Percentiles rank a stretch among this genome's conserved stretches.
Evolutionary conservation across 2,797 vertebrate species (phyloP).

Genomic region (Syndactyla subalaris): DNA sequence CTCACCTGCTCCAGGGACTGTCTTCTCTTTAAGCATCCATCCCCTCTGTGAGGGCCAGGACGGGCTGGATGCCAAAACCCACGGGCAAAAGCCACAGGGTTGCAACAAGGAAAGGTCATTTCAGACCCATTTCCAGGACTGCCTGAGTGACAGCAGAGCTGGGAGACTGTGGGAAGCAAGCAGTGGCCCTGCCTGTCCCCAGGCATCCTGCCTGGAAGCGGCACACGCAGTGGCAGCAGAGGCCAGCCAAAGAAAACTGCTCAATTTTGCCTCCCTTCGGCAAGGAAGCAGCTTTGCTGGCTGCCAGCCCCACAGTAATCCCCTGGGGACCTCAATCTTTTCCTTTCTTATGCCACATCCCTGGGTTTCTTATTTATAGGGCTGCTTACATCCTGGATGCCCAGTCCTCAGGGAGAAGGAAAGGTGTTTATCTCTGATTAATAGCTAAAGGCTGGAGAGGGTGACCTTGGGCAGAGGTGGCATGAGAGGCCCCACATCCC

Average conservation of each 20-base stretch:
- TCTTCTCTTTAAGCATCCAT: neutral
- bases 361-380: neutral
- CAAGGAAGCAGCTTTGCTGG: neutral
- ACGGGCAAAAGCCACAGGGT: neutral
- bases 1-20: accelerated
- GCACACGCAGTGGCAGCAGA: neutral
- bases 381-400: neutral
- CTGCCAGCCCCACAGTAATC: neutral
- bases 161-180: neutral
- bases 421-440: neutral
- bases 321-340: neutral
- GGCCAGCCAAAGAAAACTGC: conserved; percentile 35
- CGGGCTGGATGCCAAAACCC: neutral
- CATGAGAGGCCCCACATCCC: accelerated
- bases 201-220: neutral
- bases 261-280: conserved; percentile 10
- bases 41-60: neutral
- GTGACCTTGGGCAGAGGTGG: neutral
- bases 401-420: neutral
- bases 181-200: neutral
- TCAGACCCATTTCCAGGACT: neutral
- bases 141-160: neutral
- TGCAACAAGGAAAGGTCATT: neutral
- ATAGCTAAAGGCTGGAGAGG: neutral
- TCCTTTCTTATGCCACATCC: neutral